A percentile compares a stretch with the other conserved stretches of the same genome.
phyloP scores from a whole-genome alignment of 2,888 invertebrate genomes.

The Chloromyia formosa region DNA sequence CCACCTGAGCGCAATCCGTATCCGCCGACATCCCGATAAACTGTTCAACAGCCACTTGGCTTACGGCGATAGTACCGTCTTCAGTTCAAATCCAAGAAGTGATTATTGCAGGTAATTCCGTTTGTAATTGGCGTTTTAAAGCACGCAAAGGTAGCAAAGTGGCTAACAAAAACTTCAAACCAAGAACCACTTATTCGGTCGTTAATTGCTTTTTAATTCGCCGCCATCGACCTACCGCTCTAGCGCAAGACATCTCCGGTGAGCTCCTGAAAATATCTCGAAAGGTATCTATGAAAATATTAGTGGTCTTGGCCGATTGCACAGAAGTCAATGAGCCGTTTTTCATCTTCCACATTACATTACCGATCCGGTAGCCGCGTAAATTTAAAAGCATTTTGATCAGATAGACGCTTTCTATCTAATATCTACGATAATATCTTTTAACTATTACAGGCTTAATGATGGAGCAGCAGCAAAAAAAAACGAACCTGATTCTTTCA shows the following conservation, averaged over 20 bases:
- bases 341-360: constrained; percentile 23
- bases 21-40: background rate
- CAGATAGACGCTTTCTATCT: constrained; percentile 31
- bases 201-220: constrained; percentile 43
- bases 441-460: constrained; percentile 35
- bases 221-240: constrained; percentile 29
- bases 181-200: constrained; percentile 43
- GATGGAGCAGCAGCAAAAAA: constrained; percentile 7
- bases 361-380: constrained; percentile 38
- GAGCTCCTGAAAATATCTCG: background rate
- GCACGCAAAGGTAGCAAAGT: constrained; percentile 40
- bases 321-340: constrained; percentile 34
- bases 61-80: constrained; percentile 20
- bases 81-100: constrained; percentile 4
- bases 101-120: constrained; percentile 42
- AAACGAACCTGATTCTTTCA: constrained; percentile 16
- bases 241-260: background rate
- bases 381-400: constrained; percentile 37
- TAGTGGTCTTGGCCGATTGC: constrained; percentile 5
- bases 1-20: background rate
- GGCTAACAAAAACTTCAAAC: constrained; percentile 39
- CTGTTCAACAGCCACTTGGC: constrained; percentile 14
- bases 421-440: constrained; percentile 34
- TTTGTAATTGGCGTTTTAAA: constrained; percentile 42
- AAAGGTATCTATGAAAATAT: constrained; percentile 20